Conservation (phyloP, 2,888 invertebrate species). For the Perdita meconis region DNA sequence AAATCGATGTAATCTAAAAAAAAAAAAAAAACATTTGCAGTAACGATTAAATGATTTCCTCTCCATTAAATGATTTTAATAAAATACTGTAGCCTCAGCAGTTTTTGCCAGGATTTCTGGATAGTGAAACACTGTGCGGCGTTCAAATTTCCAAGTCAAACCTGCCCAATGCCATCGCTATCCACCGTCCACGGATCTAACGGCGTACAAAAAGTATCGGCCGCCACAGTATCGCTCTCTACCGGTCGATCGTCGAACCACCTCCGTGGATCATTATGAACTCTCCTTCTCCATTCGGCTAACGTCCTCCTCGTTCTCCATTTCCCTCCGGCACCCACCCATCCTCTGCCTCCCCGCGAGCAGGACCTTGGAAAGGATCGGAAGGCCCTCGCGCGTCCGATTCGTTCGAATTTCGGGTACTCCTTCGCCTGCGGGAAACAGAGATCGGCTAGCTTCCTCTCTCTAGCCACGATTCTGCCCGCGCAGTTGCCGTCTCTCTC, state of each 20-base stretch:
- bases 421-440: not conserved
- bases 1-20: too few relatives aligned
- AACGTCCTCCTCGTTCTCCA: not conserved
- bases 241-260: slow-evolving; percentile 35
- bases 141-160: too few relatives aligned
- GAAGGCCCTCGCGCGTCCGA: not conserved
- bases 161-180: not conserved
- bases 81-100: too few relatives aligned
- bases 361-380: not conserved
- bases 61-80: too few relatives aligned
- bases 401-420: slow-evolving; percentile 2
- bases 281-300: slow-evolving; percentile 20
- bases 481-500: not conserved
- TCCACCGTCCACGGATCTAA: slow-evolving; percentile 3
- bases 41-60: too few relatives aligned
- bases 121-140: too few relatives aligned
- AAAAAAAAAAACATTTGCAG: too few relatives aligned
- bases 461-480: slow-evolving; percentile 4
- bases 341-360: not conserved
- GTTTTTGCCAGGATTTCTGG: too few relatives aligned
- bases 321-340: not conserved
- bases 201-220: slow-evolving; percentile 27
- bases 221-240: slow-evolving; percentile 35
- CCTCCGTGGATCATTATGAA: slow-evolving; percentile 25
- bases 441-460: not conserved